Evolutionary conservation across 2,113 vertebrate species (phyloP).

Genomic region (Condylura cristata): DNA sequence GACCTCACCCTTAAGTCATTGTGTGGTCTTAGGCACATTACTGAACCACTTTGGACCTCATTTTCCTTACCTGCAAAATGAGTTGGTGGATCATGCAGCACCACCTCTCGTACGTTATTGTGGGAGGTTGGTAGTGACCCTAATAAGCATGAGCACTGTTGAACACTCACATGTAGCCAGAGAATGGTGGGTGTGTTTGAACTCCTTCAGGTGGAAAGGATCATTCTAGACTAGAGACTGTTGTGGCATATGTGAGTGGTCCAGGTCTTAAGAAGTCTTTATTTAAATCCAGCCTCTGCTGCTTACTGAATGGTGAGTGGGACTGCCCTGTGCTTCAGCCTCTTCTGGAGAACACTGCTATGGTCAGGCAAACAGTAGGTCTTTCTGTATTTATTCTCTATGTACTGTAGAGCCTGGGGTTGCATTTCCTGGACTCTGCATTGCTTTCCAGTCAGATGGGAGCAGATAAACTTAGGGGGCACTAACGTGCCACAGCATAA

Average conservation of each 20-base stretch:
- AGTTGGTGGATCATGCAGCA: not conserved
- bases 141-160: not conserved
- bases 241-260: not conserved
- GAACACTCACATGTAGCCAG: not conserved
- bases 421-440: not conserved
- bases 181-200: not conserved
- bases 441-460: conserved; percentile 25
- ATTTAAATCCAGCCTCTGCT: conserved; percentile 22
- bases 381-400: not conserved
- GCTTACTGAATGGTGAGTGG: not conserved
- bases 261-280: not conserved
- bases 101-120: not conserved
- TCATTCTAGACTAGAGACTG: not conserved
- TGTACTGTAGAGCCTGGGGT: not conserved
- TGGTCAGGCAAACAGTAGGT: not conserved
- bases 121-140: not conserved
- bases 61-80: conserved; percentile 36
- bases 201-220: not conserved
- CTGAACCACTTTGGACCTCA: not conserved
- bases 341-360: not conserved
- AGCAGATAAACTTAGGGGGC: conserved; percentile 25
- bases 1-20: not conserved
- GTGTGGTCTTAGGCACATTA: not conserved
- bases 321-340: not conserved
- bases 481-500: not conserved